Conservation (phyloP, 2,888 invertebrate genomes). For the Itoplectis maculator region DNA sequence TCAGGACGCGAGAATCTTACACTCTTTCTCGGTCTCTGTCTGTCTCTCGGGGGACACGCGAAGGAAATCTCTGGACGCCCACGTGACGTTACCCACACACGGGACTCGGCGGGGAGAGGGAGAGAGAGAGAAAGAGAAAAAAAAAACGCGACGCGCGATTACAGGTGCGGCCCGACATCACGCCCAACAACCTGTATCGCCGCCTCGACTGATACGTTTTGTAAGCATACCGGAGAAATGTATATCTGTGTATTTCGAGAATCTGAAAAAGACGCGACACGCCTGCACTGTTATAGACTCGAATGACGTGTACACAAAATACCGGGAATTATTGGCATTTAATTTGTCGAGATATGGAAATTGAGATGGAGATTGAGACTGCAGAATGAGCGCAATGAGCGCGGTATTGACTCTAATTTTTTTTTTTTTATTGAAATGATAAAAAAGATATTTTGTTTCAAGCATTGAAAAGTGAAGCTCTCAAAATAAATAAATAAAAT, state of each 20-base stretch:
- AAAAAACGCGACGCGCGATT: conserved; percentile 73
- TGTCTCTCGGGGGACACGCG: conserved; percentile 45
- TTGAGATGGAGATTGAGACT: too few relatives aligned
- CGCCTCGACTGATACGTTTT: conserved; percentile 59
- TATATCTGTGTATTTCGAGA: conserved; percentile 37
- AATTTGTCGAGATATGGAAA: too few relatives aligned
- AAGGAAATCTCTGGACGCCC: conserved; percentile 75
- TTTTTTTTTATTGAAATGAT: too few relatives aligned
- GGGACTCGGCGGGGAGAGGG: conserved; percentile 54
- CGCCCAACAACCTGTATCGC: conserved; percentile 80
- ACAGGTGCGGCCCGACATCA: conserved; percentile 81
- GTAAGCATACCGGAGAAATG: conserved; percentile 4
- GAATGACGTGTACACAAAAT: too few relatives aligned
- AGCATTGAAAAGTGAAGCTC: too few relatives aligned
- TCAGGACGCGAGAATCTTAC: conserved; percentile 51
- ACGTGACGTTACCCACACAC: conserved; percentile 73
- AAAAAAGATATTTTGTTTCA: too few relatives aligned
- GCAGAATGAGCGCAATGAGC: too few relatives aligned
- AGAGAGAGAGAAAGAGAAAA: conserved; percentile 45
- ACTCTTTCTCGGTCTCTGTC: conserved; percentile 25
- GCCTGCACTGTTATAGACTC: too few relatives aligned
- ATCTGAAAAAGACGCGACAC: conserved; percentile 18
- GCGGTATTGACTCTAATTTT: too few relatives aligned
- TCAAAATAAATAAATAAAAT: too few relatives aligned
- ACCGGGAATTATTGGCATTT: too few relatives aligned